These are phyloP conservation scores for Thalassarche chlororhynchos DNA, from an alignment of 2,113 vertebrate species.

Conservation along the genomic window DNA sequence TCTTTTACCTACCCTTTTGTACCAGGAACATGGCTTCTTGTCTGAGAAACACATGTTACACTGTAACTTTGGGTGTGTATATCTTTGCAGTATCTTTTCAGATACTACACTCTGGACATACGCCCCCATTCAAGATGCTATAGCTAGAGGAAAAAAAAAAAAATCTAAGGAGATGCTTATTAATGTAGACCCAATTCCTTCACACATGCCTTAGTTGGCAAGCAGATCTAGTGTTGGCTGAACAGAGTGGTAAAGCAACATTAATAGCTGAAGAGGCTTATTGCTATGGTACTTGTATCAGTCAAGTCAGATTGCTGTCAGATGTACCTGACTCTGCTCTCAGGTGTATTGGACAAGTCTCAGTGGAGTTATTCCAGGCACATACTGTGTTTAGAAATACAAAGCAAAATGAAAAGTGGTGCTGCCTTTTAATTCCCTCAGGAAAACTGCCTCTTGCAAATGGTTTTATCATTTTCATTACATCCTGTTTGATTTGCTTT, in stretches of 20 bases:
- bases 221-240: background rate
- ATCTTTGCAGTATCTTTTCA: background rate
- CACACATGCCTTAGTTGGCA: background rate
- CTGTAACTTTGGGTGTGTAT: background rate
- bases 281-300: background rate
- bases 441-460: constrained; percentile 27
- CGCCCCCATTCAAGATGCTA: background rate
- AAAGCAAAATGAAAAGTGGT: constrained; percentile 3
- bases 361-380: background rate
- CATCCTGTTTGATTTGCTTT: constrained; percentile 57
- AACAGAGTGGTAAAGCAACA: background rate
- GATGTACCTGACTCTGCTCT: background rate
- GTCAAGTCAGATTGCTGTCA: background rate
- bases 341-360: background rate
- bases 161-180: background rate
- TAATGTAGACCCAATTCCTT: background rate
- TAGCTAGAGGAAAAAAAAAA: accelerated
- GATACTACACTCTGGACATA: background rate
- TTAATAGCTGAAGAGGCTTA: background rate
- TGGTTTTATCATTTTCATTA: constrained; percentile 55
- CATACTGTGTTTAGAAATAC: background rate
- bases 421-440: constrained; percentile 30
- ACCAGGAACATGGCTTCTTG: background rate
- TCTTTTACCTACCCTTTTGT: background rate
- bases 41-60: accelerated